phyloP scores from a whole-genome alignment of 2,888 invertebrate genomes.

The Diachrysia chrysitis region DNA sequence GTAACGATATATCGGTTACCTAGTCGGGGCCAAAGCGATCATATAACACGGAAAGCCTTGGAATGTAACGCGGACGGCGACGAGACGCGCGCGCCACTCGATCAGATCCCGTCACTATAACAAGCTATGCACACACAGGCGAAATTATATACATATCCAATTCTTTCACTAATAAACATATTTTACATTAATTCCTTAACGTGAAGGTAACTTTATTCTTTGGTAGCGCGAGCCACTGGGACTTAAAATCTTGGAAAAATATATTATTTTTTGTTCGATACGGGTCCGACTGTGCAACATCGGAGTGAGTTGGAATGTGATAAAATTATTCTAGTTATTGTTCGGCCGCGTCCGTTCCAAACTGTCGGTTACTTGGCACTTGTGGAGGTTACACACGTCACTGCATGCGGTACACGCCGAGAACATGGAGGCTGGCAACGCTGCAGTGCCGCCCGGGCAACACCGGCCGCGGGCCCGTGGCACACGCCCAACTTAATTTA shows the following conservation, averaged over 20 bases:
- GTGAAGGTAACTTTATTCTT: constrained; percentile 88
- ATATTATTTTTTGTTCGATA: constrained; percentile 61
- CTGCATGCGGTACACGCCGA: no score
- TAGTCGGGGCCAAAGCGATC: constrained; percentile 70
- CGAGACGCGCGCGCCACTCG: constrained; percentile 54
- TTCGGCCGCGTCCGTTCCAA: constrained; percentile 72
- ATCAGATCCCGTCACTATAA: constrained; percentile 63
- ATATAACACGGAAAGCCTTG: constrained; percentile 78
- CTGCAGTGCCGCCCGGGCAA: constrained; percentile 20
- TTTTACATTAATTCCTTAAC: constrained; percentile 83
- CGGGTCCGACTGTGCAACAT: constrained; percentile 62
- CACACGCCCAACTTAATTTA: constrained; percentile 26
- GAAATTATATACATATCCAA: constrained; percentile 81
- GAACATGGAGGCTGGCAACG: constrained; percentile 44
- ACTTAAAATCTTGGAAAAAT: constrained; percentile 71
- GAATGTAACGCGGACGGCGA: constrained; percentile 75
- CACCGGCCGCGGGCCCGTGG: constrained; percentile 42
- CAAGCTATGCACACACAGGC: constrained; percentile 84
- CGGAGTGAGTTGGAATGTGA: constrained; percentile 75
- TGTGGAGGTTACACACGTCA: constrained; percentile 74
- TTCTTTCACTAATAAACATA: constrained; percentile 78
- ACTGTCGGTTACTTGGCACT: constrained; percentile 78
- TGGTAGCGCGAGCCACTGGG: constrained; percentile 85
- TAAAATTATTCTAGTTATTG: constrained; percentile 77
- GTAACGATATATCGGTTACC: constrained; percentile 59